Percentiles rank a stretch among this genome's conserved stretches.
Conservation (phyloP, 2,113 vertebrate species). For the Hydrolagus affinis region DNA sequence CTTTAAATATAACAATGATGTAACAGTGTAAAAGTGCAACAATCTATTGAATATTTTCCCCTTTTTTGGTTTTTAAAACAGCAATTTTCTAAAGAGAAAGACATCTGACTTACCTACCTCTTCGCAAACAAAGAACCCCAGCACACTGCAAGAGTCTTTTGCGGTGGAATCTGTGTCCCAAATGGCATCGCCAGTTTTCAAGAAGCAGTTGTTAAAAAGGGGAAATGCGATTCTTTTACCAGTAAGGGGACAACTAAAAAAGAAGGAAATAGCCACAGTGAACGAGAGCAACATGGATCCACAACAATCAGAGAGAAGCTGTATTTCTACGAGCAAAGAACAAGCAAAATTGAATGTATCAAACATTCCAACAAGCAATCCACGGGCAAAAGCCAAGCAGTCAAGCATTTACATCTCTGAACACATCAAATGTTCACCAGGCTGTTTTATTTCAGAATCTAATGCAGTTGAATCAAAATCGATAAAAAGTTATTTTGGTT, state of each 20-base stretch:
- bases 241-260: constrained; percentile 36
- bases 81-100: constrained; percentile 63
- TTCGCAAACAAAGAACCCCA: constrained; percentile 37
- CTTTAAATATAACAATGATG: too few relatives aligned
- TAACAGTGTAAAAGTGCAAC: too few relatives aligned
- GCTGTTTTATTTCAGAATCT: constrained; percentile 36
- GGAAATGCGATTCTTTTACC: constrained; percentile 49
- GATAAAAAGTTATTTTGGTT: constrained; percentile 34
- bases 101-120: constrained; percentile 54
- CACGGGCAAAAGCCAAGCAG: neutral
- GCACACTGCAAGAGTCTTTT: constrained; percentile 47
- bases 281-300: constrained; percentile 39
- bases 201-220: constrained; percentile 36
- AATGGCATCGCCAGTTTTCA: constrained; percentile 30
- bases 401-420: neutral
- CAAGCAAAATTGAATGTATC: constrained; percentile 39
- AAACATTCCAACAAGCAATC: constrained; percentile 32
- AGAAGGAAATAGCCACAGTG: constrained; percentile 37
- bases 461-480: constrained; percentile 44
- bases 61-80: constrained; percentile 37
- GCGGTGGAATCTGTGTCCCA: constrained; percentile 56
- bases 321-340: constrained; percentile 41
- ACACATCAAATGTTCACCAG: neutral
- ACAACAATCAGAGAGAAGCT: constrained; percentile 29
- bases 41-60: neutral